Conservation (phyloP, 2,113 vertebrate species). For the Cyprinodon brontotheroides region DNA sequence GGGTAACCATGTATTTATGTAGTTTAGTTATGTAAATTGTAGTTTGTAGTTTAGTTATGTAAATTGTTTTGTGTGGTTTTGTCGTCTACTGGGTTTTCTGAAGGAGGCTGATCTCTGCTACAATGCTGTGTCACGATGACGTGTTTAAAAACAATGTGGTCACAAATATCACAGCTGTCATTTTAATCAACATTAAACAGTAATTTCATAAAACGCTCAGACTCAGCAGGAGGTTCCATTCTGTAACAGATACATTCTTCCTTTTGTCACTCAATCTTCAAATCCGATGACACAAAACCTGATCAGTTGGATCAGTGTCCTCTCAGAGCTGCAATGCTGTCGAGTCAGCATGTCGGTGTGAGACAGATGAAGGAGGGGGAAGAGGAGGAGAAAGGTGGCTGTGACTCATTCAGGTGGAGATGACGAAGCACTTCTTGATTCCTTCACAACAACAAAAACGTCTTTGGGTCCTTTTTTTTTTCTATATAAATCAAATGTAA, state of each 20-base stretch:
- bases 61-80: neutral
- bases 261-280: neutral
- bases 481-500: conserved; percentile 5
- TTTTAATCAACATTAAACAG: neutral
- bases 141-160: conserved; percentile 49
- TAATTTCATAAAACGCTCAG: neutral
- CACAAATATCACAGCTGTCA: conserved; percentile 1
- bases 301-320: conserved; percentile 6
- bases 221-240: neutral
- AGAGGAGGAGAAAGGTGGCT: neutral
- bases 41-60: neutral
- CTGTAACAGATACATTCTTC: neutral
- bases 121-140: conserved; percentile 60
- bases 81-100: neutral
- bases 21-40: neutral
- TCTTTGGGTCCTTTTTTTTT: conserved; percentile 28
- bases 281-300: neutral
- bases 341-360: conserved; percentile 38
- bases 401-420: conserved; percentile 57
- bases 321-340: conserved; percentile 20
- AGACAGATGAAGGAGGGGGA: conserved; percentile 2
- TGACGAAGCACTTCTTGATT: conserved; percentile 62
- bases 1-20: neutral
- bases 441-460: conserved; percentile 15
- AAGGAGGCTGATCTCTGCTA: neutral